Evolutionary conservation across 2,797 vertebrate genomes (phyloP).

Genomic region (Neosalanx taihuensis): DNA sequence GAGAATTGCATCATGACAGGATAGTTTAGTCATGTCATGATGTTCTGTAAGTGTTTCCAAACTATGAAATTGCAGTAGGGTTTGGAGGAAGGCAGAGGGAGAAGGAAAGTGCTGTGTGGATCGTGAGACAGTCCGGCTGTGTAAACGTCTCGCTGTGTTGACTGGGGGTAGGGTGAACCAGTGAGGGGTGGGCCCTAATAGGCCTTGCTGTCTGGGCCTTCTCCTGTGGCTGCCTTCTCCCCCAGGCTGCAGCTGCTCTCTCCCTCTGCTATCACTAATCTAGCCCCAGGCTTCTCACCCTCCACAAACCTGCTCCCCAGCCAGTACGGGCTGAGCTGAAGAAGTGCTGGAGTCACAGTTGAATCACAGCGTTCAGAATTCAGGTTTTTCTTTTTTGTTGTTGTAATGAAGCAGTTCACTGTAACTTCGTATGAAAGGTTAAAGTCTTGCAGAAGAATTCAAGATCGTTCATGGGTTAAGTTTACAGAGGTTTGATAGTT

Average conservation of each 20-base stretch:
- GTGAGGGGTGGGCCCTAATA: conserved; percentile 3
- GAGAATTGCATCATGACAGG: not conserved
- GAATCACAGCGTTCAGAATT: no score
- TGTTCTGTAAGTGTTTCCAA: not conserved
- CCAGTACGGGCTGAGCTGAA: not conserved
- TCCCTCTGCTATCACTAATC: conserved; percentile 8
- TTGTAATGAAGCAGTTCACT: not conserved
- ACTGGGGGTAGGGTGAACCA: conserved; percentile 8
- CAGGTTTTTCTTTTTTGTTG: not conserved
- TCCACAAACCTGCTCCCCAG: not conserved
- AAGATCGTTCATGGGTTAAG: no score
- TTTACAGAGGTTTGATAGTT: no score
- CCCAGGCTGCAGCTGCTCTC: conserved; percentile 6
- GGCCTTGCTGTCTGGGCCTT: not conserved
- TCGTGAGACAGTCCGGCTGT: conserved; percentile 43
- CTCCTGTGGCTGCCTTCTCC: not conserved
- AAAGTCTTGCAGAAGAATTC: conserved; percentile 11
- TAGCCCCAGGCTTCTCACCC: conserved; percentile 14
- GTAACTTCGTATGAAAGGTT: conserved; percentile 4
- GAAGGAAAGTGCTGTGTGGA: conserved; percentile 9
- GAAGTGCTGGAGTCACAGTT: not conserved
- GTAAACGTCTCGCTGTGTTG: conserved; percentile 37
- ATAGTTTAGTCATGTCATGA: no score
- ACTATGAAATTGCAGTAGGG: not conserved
- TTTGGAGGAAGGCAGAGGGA: conserved; percentile 7